phyloP scores from a whole-genome alignment of 2,888 invertebrate species.

The Acanthosepion esculentum region DNA sequence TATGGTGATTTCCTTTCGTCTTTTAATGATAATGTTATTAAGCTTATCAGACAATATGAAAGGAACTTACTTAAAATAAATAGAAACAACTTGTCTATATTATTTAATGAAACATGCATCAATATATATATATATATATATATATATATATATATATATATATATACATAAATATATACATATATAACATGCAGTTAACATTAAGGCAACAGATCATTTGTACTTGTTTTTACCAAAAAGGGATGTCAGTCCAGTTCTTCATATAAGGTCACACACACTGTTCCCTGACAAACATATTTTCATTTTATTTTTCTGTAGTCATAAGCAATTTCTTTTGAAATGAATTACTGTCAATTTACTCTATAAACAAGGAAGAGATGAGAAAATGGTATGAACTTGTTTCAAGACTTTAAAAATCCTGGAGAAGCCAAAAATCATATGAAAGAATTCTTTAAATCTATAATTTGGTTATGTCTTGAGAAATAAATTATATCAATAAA shows the following conservation, averaged over 20 bases:
- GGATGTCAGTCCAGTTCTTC: not conserved
- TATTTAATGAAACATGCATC: no score
- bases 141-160: not conserved
- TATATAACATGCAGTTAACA: not conserved
- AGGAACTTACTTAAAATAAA: no score
- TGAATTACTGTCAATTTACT: not conserved
- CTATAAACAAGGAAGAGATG: not conserved
- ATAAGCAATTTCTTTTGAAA: not conserved
- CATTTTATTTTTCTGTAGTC: not conserved
- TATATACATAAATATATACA: no score
- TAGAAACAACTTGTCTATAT: no score
- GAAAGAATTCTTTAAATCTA: not conserved
- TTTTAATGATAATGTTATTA: no score
- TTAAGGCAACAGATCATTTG: not conserved
- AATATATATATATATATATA: not conserved
- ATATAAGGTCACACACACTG: no score
- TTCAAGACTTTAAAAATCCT: not conserved
- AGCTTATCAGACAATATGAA: no score
- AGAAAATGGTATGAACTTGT: not conserved
- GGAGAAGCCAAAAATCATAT: not conserved
- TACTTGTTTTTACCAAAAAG: not conserved
- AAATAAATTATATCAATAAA: not conserved
- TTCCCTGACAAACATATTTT: not conserved
- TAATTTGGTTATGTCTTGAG: not conserved
- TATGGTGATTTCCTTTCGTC: no score